phyloP scores from a whole-genome alignment of 2,113 vertebrate genomes.

The Chloropsis cyanopogon region DNA sequence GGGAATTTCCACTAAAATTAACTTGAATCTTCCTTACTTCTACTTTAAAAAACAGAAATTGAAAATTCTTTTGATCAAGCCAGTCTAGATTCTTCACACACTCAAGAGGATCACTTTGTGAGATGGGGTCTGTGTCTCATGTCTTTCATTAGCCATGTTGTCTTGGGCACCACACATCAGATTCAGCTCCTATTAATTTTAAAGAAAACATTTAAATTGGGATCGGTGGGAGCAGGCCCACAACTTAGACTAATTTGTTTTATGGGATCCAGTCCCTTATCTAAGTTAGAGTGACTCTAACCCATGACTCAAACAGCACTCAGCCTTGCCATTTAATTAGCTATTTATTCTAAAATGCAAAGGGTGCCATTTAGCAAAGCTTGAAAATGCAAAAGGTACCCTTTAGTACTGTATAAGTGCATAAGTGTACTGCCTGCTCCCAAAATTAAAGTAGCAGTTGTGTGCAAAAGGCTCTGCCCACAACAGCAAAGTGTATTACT shows the following conservation, averaged over 20 bases:
- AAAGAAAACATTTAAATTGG: background rate
- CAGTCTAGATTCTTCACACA: background rate
- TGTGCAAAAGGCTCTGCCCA: background rate
- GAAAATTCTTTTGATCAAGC: background rate
- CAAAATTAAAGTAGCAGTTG: background rate
- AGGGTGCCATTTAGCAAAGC: background rate
- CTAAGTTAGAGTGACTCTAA: background rate
- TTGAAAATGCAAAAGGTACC: background rate
- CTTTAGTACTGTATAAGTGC: background rate
- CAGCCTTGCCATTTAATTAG: slow-evolving; percentile 14
- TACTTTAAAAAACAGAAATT: background rate
- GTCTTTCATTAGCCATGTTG: background rate
- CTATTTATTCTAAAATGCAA: background rate
- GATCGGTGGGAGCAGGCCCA: background rate
- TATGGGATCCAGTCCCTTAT: background rate
- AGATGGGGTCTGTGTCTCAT: background rate
- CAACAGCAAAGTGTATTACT: background rate
- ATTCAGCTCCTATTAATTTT: background rate
- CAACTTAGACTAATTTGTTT: background rate
- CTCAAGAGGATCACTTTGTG: background rate
- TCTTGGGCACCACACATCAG: background rate
- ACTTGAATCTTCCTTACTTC: background rate
- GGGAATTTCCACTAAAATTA: slow-evolving; percentile 3
- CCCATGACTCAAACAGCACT: background rate
- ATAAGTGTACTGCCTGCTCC: background rate